phyloP scores from a whole-genome alignment of 1,140 invertebrate genomes.

The Formica exsecta region DNA sequence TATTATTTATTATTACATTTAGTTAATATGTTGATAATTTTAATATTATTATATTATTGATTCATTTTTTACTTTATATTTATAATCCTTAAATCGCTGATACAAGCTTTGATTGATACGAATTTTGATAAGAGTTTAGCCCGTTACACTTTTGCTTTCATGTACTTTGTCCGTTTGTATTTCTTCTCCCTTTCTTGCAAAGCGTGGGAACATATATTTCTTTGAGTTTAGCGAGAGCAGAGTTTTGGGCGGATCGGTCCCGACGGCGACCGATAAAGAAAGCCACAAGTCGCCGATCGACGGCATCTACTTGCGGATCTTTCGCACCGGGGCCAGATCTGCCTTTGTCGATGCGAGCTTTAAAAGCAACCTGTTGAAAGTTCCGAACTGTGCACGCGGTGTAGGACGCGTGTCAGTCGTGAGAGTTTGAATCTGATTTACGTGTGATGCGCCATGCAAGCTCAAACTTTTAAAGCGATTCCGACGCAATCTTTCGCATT shows the following conservation, averaged over 20 bases:
- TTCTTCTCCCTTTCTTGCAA: neutral
- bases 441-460: constrained; percentile 50
- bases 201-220: neutral
- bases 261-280: neutral
- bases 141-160: neutral
- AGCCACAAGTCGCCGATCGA: constrained; percentile 47
- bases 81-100: neutral
- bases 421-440: constrained; percentile 60
- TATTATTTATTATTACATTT: no score
- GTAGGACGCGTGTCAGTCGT: constrained; percentile 58
- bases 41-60: no score
- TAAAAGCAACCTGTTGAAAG: constrained; percentile 71
- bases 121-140: neutral
- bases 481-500: constrained; percentile 7
- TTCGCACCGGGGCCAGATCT: constrained; percentile 43
- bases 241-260: neutral
- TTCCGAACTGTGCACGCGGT: constrained; percentile 54
- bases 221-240: constrained; percentile 7
- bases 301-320: constrained; percentile 23
- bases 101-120: no score
- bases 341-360: constrained; percentile 64
- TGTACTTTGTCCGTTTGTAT: neutral
- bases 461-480: constrained; percentile 52
- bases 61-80: neutral
- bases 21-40: no score